Conservation (phyloP, 1,140 invertebrate genomes). For the Papilio polytes region DNA sequence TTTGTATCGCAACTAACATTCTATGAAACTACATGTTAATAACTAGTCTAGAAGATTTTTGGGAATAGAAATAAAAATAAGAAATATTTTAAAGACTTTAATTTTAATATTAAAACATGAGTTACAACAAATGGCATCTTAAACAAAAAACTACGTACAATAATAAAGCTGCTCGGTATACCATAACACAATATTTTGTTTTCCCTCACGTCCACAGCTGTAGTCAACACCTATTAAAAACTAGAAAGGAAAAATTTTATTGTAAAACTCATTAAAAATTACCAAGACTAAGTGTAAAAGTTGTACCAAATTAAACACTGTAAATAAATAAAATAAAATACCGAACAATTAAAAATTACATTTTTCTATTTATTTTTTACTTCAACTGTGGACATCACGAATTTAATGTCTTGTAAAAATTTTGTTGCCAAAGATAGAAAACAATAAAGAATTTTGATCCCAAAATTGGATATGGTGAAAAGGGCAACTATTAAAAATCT, state of each 20-base stretch:
- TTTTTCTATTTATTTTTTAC: not conserved
- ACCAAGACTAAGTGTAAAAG: not conserved
- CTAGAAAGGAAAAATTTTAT: not conserved
- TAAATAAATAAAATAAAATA: not conserved
- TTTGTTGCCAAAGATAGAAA: constrained; percentile 55
- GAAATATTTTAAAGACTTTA: constrained; percentile 63
- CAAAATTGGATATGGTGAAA: constrained; percentile 54
- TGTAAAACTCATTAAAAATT: not conserved
- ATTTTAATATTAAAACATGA: constrained; percentile 82
- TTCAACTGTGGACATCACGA: constrained; percentile 38
- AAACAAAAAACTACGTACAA: constrained; percentile 75
- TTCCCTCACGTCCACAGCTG: too few species aligned
- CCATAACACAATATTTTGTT: too few species aligned
- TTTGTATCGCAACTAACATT: too few species aligned
- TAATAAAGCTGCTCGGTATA: constrained; percentile 76
- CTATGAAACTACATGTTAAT: too few species aligned
- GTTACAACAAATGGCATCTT: constrained; percentile 83
- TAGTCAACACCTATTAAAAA: too few species aligned
- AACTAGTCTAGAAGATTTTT: not conserved
- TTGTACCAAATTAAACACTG: not conserved
- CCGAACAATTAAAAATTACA: not conserved
- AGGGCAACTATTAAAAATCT: not conserved
- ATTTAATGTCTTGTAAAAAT: constrained; percentile 42
- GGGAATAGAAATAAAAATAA: constrained; percentile 54
- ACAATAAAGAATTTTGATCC: constrained; percentile 71